A percentile compares a stretch with the other conserved stretches of the same genome.
Evolutionary conservation across 2,888 invertebrate species (phyloP).

Genomic region (Drosophila sordidula): DNA sequence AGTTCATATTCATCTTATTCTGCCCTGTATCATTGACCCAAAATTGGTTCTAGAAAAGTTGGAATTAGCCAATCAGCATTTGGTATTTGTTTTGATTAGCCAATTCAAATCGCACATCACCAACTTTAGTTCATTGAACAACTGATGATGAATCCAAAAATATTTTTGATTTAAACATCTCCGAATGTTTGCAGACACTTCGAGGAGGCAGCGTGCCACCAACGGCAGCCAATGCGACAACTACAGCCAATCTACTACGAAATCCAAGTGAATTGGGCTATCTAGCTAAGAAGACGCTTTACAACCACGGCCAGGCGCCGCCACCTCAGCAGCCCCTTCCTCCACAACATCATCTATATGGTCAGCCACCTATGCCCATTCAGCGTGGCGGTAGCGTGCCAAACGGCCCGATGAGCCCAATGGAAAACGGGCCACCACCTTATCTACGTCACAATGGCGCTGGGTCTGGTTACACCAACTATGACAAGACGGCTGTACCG

Average conservation of each 20-base stretch:
- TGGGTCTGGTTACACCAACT: constrained; percentile 62
- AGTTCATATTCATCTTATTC: no score
- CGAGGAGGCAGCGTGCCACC: constrained; percentile 80
- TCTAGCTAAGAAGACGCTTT: constrained; percentile 78
- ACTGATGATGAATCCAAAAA: no score
- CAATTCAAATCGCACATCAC: no score
- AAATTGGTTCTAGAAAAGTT: no score
- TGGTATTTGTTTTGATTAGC: no score
- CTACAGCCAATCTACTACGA: constrained; percentile 65
- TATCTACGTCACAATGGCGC: constrained; percentile 68
- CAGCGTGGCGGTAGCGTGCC: constrained; percentile 81
- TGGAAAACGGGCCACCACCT: constrained; percentile 72
- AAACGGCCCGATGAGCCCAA: constrained; percentile 84
- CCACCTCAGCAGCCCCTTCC: constrained; percentile 64
- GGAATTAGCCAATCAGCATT: no score
- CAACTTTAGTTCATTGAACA: no score
- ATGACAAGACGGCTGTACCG: constrained; percentile 81
- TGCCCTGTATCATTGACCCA: no score
- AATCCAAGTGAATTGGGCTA: constrained; percentile 82
- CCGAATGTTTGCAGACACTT: constrained; percentile 49
- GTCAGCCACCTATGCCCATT: constrained; percentile 75
- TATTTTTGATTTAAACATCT: not conserved
- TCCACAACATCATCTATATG: constrained; percentile 69
- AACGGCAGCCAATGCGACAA: constrained; percentile 69
- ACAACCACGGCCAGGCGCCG: constrained; percentile 72